Percentiles rank a stretch among this genome's conserved stretches.
Evolutionary conservation across 35 echinoderm and acorn worm genomes (phyloP).

Genomic region (Acanthaster planci): DNA sequence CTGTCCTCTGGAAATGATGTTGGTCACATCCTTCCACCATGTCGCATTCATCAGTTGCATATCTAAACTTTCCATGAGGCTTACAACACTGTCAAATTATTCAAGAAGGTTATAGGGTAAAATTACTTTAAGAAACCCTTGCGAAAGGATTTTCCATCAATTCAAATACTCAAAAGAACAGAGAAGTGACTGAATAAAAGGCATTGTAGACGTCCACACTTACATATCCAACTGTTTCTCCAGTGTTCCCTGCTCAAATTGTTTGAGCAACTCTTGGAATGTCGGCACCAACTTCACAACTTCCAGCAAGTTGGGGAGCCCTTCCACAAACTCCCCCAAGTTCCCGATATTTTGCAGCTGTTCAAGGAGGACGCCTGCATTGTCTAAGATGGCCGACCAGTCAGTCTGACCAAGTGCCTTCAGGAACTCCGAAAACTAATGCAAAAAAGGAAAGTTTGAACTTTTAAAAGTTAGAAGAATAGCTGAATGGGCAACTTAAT

Average conservation of each 20-base stretch:
- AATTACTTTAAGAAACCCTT: too few relatives aligned
- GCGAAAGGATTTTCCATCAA: too few relatives aligned
- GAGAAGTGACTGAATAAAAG: too few relatives aligned
- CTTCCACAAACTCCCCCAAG: constrained; percentile 16
- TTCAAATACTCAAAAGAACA: too few relatives aligned
- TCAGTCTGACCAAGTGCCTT: constrained; percentile 5
- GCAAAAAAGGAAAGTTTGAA: neutral
- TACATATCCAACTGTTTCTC: constrained; percentile 21
- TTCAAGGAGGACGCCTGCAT: neutral
- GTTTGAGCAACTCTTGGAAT: constrained; percentile 17
- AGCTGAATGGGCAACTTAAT: too few relatives aligned
- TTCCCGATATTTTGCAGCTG: constrained; percentile 31
- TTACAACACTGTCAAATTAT: neutral
- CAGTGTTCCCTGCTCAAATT: neutral
- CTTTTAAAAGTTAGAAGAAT: too few relatives aligned
- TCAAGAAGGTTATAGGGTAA: neutral
- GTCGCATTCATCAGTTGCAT: neutral
- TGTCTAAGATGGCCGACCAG: neutral
- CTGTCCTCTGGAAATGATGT: neutral
- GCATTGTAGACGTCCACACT: neutral
- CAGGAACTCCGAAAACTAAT: constrained; percentile 26
- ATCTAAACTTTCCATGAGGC: neutral
- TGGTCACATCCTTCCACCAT: neutral
- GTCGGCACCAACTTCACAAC: neutral
- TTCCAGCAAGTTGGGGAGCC: constrained; percentile 29